These are phyloP conservation scores for Caloenas nicobarica DNA, from an alignment of 2,113 vertebrate genomes.

Conservation along the genomic window DNA sequence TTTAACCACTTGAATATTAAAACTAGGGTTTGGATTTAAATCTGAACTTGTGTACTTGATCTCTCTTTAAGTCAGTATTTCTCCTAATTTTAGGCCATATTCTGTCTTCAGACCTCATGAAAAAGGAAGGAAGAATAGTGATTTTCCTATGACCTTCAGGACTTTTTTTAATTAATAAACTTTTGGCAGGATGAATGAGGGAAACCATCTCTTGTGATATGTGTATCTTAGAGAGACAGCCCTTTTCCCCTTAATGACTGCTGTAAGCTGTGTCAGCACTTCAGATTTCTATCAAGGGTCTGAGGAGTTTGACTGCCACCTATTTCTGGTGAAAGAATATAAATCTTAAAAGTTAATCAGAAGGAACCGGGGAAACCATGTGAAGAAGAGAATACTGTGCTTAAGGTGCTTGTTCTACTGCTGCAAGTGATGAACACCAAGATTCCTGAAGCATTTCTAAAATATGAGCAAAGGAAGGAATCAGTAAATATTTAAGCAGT, in stretches of 20 bases:
- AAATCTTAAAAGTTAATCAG: slow-evolving; percentile 51
- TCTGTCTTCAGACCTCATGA: not conserved
- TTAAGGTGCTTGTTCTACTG: slow-evolving; percentile 14
- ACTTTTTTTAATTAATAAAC: not conserved
- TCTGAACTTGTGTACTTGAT: not conserved
- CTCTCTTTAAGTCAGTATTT: not conserved
- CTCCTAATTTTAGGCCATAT: not conserved
- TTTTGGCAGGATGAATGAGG: not conserved
- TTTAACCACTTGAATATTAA: not conserved
- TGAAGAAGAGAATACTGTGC: slow-evolving; percentile 18
- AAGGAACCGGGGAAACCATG: slow-evolving; percentile 16
- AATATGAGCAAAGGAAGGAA: not conserved
- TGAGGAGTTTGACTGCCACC: not conserved
- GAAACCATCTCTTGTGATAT: slow-evolving; percentile 14
- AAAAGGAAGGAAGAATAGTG: not conserved
- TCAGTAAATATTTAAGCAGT: not conserved
- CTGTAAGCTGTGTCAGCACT: slow-evolving; percentile 18
- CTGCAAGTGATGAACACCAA: not conserved
- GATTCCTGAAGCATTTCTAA: slow-evolving; percentile 7
- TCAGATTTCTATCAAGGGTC: slow-evolving; percentile 42
- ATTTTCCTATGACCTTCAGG: not conserved
- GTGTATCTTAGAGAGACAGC: slow-evolving; percentile 3
- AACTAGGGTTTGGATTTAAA: not conserved
- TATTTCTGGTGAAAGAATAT: slow-evolving; percentile 37
- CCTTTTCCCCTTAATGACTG: slow-evolving; percentile 19